A percentile compares a stretch with the other conserved stretches of the same genome.
Evolutionary conservation across 2,113 vertebrate genomes (phyloP).

Genomic region (Craseonycteris thonglongyai): DNA sequence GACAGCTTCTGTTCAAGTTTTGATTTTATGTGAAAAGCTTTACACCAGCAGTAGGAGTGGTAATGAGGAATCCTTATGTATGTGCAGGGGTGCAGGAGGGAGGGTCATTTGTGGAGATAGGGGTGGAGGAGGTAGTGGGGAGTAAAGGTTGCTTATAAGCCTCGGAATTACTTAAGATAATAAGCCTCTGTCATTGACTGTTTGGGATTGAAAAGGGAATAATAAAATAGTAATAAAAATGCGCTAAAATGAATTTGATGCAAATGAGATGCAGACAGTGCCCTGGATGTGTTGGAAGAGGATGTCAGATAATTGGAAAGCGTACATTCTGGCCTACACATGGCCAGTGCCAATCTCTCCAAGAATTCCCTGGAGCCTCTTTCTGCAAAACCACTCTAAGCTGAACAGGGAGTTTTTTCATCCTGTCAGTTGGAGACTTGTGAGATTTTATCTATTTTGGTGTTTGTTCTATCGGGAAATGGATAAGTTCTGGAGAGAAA

Average conservation of each 20-base stretch:
- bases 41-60: background rate
- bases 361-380: constrained; percentile 75
- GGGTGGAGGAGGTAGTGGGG: background rate
- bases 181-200: constrained; percentile 75
- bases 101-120: background rate
- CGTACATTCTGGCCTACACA: constrained; percentile 78
- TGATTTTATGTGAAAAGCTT: background rate
- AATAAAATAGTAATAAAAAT: constrained; percentile 87
- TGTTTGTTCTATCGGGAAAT: constrained; percentile 63
- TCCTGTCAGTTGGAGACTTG: constrained; percentile 60
- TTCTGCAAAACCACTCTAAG: constrained; percentile 63
- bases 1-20: constrained; percentile 11
- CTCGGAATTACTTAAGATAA: constrained; percentile 78
- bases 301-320: constrained; percentile 84
- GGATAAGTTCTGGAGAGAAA: constrained; percentile 58
- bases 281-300: constrained; percentile 82
- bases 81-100: background rate
- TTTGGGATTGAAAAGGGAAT: constrained; percentile 81
- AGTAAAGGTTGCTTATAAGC: constrained; percentile 49
- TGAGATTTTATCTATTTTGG: constrained; percentile 70
- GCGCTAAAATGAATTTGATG: constrained; percentile 82
- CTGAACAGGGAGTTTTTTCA: constrained; percentile 35
- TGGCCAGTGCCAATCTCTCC: constrained; percentile 77
- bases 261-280: constrained; percentile 83
- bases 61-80: constrained; percentile 2